Conservation (phyloP, 1,140 invertebrate species). For the Bacillus rossius region DNA sequence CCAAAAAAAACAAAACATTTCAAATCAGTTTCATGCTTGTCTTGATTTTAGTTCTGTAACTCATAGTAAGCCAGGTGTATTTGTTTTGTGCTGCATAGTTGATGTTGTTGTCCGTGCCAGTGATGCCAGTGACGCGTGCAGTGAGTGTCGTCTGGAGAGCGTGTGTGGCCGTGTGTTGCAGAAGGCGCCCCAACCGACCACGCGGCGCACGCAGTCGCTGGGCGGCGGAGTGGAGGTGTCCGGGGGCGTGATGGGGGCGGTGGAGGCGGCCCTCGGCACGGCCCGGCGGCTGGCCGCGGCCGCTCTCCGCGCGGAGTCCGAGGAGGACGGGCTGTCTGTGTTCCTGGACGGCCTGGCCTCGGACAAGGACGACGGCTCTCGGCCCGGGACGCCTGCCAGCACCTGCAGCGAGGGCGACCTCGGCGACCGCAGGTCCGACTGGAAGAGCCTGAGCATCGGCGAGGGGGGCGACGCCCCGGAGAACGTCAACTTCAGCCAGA, state of each 20-base stretch:
- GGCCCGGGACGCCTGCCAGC: conserved; percentile 10
- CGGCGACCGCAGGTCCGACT: conserved; percentile 26
- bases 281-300: conserved; percentile 20
- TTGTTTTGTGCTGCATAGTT: no score
- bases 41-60: no score
- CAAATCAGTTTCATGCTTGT: no score
- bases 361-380: conserved; percentile 10
- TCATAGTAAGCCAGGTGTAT: no score
- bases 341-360: conserved; percentile 22
- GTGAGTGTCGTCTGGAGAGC: no score
- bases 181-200: no score
- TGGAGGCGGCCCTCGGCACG: conserved; percentile 19
- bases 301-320: conserved; percentile 4
- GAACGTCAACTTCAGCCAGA: conserved; percentile 38
- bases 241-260: conserved; percentile 7
- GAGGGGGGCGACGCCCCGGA: conserved; percentile 26
- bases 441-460: conserved; percentile 45
- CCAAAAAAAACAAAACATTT: no score
- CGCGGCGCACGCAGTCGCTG: no score
- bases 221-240: background rate
- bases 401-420: conserved; percentile 7
- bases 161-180: no score
- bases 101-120: no score
- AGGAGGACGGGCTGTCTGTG: conserved; percentile 23
- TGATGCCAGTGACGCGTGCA: no score